Percentiles rank a stretch among this genome's conserved stretches.
Conservation (phyloP, 2,113 vertebrate genomes). For the Tragelaphus strepsiceros region DNA sequence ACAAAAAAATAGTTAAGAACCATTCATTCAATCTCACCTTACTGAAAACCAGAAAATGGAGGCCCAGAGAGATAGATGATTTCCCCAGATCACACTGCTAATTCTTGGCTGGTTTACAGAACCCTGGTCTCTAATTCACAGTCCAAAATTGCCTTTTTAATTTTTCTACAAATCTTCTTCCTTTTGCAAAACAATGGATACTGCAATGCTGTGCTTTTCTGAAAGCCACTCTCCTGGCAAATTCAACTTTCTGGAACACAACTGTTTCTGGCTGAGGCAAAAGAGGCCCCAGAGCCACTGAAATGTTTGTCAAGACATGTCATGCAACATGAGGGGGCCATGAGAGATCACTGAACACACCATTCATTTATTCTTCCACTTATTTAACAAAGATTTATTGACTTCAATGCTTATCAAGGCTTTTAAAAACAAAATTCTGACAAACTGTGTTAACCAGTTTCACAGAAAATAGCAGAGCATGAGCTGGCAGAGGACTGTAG, state of each 20-base stretch:
- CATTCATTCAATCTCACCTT: neutral
- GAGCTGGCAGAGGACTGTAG: neutral
- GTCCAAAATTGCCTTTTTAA: neutral
- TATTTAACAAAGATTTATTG: neutral
- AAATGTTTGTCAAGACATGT: neutral
- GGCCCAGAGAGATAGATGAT: neutral
- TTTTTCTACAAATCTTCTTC: neutral
- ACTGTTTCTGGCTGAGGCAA: neutral
- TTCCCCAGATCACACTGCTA: neutral
- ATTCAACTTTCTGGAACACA: neutral
- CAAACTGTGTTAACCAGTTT: neutral
- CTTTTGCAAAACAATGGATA: conserved; percentile 8
- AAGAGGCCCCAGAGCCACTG: neutral
- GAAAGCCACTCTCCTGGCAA: neutral
- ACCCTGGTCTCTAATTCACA: neutral
- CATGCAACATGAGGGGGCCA: neutral
- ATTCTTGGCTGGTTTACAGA: neutral
- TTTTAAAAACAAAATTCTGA: neutral
- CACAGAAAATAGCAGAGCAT: neutral
- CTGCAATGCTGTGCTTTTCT: neutral
- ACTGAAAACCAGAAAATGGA: neutral
- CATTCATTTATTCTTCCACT: neutral
- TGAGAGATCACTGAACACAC: neutral
- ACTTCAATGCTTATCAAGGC: neutral
- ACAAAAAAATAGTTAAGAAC: neutral